phyloP scores from a whole-genome alignment of 2,113 vertebrate species.

The Gymnobelideus leadbeateri region DNA sequence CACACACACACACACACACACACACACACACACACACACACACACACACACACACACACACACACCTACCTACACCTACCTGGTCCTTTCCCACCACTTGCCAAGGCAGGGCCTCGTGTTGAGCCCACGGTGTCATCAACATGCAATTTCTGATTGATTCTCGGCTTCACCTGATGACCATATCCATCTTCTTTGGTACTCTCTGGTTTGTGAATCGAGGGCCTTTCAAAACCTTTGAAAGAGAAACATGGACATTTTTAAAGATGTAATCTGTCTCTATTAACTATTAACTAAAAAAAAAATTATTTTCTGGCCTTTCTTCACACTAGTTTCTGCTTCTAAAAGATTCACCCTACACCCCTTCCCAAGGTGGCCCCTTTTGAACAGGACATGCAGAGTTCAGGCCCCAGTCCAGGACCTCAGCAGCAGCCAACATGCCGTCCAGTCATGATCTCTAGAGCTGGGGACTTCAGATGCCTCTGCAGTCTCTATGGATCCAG shows the following conservation, averaged over 20 bases:
- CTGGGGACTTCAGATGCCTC: neutral
- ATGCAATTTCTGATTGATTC: slow-evolving; percentile 83
- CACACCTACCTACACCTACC: too few species aligned
- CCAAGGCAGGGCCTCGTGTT: slow-evolving; percentile 86
- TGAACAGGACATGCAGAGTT: neutral
- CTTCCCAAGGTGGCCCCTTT: neutral
- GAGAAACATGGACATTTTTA: slow-evolving; percentile 46
- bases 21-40: too few species aligned
- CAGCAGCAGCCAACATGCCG: neutral
- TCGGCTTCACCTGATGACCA: slow-evolving; percentile 82
- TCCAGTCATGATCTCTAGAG: neutral
- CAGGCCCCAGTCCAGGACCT: neutral
- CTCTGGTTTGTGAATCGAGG: slow-evolving; percentile 83
- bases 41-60: neutral
- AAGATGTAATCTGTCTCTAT: neutral
- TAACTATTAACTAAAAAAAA: neutral
- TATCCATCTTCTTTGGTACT: slow-evolving; percentile 89
- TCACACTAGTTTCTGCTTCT: neutral
- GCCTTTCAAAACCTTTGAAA: slow-evolving; percentile 82
- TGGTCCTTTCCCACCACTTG: slow-evolving; percentile 87
- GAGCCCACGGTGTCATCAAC: slow-evolving; percentile 83
- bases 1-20: neutral
- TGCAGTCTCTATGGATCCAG: neutral
- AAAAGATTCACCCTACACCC: neutral
- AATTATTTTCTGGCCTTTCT: neutral